Base-by-base conservation (phyloP, 92 coral and sea anemone genomes). In the Siderastrea siderea region DNA sequence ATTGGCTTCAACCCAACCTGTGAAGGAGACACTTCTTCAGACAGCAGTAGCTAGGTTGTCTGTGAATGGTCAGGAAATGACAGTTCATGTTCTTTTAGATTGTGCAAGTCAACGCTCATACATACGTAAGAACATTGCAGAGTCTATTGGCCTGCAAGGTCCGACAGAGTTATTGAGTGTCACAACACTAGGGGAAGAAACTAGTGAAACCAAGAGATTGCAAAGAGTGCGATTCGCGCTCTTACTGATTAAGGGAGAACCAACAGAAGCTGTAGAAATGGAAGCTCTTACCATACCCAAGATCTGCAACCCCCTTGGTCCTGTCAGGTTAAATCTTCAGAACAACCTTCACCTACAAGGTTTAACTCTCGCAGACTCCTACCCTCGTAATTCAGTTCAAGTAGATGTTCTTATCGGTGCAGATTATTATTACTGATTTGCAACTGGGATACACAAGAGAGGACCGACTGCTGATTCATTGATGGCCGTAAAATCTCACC, bases 341-440 rank as follows among this genome's bases (percentile, higher is more conserved):
- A 81, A 66, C 51, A 83, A 83, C 78, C 55, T 70, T 67, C 89
- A 82, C 64, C 69, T 83, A 13, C 74, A 73, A 44, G 78, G 74
- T 68, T 78, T 53, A 73, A 88, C 44, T 62, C 74, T 89, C 15
- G 88, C 89, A 61, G 92, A 89, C 52, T 83, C 84, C 61, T 88
- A 83, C 79, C 92, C 78, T 17, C 81, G 89, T 54, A 74, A 62
- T 12, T 47, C 80, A 59, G 80, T 79, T n/a, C 38, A 26, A 26
- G 38, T 26, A 26, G 38, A 26, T 26, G 82, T 61, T 61, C n/a
- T 77, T 1, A 26, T 26, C 38, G 38, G 38, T 26, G 38, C 0
- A 26, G 38, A 26, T 26, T 26, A 26, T 26, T 26, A 26, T 26
- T 26, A 26, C 38, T 26, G 0, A 26, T 26, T 26, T 26, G 38